Percentiles rank a stretch among this genome's conserved stretches.
These are phyloP conservation scores for Argyresthia albistria DNA, from an alignment of 2,888 invertebrate genomes.

Conservation along the genomic window DNA sequence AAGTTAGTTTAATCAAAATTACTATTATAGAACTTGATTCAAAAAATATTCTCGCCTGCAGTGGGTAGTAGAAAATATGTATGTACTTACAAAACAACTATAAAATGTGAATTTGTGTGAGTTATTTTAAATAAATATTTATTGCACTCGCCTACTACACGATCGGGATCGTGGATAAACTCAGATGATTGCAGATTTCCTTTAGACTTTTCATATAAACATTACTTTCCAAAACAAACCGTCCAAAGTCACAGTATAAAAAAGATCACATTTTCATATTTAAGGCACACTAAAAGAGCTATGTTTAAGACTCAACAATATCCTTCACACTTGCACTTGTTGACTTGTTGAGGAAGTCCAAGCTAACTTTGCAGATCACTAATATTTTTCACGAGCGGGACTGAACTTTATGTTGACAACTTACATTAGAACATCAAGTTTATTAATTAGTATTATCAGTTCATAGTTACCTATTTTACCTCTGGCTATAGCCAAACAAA, in stretches of 20 bases:
- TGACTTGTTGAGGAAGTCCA: neutral
- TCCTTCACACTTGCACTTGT: conserved; percentile 10
- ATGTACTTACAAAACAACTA: conserved; percentile 3
- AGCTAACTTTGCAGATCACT: neutral
- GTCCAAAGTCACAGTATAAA: conserved; percentile 6
- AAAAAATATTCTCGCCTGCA: neutral
- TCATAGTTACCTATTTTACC: no score
- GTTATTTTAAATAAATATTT: conserved; percentile 41
- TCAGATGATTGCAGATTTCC: no score
- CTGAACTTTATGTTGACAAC: neutral
- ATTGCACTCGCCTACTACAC: conserved; percentile 35
- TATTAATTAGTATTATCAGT: no score
- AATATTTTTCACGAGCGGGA: neutral
- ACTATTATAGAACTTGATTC: neutral
- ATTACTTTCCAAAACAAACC: neutral
- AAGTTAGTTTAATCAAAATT: conserved; percentile 37
- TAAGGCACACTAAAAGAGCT: conserved; percentile 54
- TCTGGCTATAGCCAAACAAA: no score
- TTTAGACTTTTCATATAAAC: neutral
- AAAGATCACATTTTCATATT: conserved; percentile 24
- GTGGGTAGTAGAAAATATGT: conserved; percentile 11
- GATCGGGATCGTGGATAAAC: neutral
- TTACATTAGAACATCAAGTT: neutral
- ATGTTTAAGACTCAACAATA: conserved; percentile 29
- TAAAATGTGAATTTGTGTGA: conserved; percentile 2